phyloP scores from a whole-genome alignment of 2,888 invertebrate species.

The Cheilosia vulpina region DNA sequence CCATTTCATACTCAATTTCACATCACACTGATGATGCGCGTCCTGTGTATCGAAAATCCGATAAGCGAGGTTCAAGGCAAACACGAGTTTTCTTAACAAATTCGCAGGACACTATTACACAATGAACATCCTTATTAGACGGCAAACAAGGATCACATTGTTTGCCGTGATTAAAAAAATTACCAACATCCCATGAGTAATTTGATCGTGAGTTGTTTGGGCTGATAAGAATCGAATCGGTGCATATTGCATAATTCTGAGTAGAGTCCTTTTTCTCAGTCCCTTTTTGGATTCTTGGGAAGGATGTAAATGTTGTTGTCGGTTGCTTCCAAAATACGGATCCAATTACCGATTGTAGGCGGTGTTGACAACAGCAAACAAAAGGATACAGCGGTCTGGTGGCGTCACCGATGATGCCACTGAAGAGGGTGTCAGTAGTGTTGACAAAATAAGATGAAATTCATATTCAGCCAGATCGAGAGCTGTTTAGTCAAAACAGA shows the following conservation, averaged over 20 bases:
- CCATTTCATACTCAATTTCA: constrained; percentile 69
- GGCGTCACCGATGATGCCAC: constrained; percentile 60
- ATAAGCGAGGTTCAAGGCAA: constrained; percentile 53
- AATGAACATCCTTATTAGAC: constrained; percentile 61
- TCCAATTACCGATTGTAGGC: constrained; percentile 63
- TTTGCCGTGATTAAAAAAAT: constrained; percentile 52
- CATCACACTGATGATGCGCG: constrained; percentile 35
- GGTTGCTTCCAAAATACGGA: constrained; percentile 59
- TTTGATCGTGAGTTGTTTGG: constrained; percentile 43
- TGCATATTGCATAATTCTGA: constrained; percentile 56
- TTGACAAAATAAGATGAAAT: constrained; percentile 69
- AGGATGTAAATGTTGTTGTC: constrained; percentile 42
- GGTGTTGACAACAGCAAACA: constrained; percentile 52
- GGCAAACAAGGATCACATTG: constrained; percentile 23
- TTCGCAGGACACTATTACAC: constrained; percentile 58
- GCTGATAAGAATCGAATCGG: constrained; percentile 43
- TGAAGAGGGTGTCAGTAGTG: constrained; percentile 57
- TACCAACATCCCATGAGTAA: constrained; percentile 63
- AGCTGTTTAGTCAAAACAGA: constrained; percentile 42
- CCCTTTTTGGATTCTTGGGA: constrained; percentile 14
- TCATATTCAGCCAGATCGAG: constrained; percentile 17
- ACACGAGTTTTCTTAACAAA: constrained; percentile 32
- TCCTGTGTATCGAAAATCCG: constrained; percentile 40
- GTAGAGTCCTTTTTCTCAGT: constrained; percentile 28
- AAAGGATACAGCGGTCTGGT: constrained; percentile 48